A percentile compares a stretch with the other conserved stretches of the same genome.
Conservation (phyloP, 2,888 invertebrate genomes). For the Candidula unifasciata region DNA sequence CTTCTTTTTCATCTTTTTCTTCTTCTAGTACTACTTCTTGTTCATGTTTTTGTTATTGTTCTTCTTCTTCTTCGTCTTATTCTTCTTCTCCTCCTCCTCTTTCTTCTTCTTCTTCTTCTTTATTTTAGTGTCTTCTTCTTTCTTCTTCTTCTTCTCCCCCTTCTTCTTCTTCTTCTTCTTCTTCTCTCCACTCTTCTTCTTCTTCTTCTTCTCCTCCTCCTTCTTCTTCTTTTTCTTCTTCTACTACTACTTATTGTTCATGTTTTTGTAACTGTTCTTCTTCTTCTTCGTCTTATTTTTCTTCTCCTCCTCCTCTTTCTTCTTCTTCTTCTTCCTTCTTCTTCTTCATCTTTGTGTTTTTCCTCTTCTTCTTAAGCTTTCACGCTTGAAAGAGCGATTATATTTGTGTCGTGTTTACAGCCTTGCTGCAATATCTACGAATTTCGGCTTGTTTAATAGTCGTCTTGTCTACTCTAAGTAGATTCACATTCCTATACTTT, state of each 20-base stretch:
- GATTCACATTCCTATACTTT: no score
- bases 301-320: no score
- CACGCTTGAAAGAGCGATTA: no score
- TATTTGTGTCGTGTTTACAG: no score
- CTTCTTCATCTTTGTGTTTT: no score
- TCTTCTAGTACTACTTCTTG: neutral
- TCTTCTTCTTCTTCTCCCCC: conserved; percentile 19
- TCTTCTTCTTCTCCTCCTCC: conserved; percentile 14
- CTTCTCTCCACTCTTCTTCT: conserved; percentile 29
- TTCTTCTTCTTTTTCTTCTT: neutral
- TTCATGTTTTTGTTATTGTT: conserved; percentile 11
- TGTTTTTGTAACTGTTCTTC: neutral
- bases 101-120: conserved; percentile 29
- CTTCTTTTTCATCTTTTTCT: no score
- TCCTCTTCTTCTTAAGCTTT: no score
- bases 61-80: conserved; percentile 24
- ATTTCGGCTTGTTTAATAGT: no score
- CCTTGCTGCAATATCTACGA: no score
- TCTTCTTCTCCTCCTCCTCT: conserved; percentile 4
- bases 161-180: conserved; percentile 35
- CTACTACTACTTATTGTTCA: neutral
- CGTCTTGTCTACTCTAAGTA: no score
- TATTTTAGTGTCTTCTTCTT: neutral
- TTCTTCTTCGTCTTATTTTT: no score
- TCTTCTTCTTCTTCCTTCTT: no score